Evolutionary conservation across 2,797 vertebrate species (phyloP).

Genomic region (Cichlasoma orientale): DNA sequence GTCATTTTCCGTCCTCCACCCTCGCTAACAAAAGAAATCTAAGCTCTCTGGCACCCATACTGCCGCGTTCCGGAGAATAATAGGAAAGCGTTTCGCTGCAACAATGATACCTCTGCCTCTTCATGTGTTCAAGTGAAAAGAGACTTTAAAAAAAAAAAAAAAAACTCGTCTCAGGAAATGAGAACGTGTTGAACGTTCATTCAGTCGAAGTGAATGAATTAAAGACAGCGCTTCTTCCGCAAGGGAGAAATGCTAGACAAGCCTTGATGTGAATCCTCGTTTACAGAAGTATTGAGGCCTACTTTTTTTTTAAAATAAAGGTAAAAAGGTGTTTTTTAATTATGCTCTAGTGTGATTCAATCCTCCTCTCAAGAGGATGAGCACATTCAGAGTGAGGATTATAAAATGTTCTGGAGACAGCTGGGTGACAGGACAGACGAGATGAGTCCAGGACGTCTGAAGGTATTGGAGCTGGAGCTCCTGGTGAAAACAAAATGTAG

Average conservation of each 20-base stretch:
- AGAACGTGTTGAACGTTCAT: neutral
- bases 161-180: neutral
- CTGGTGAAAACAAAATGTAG: neutral
- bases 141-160: neutral
- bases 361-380: neutral
- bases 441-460: neutral
- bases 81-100: neutral
- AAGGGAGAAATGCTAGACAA: neutral
- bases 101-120: neutral
- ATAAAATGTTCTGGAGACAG: neutral
- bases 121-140: neutral
- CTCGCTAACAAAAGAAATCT: constrained; percentile 28
- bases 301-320: neutral
- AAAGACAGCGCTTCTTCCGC: neutral
- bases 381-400: neutral
- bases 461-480: neutral
- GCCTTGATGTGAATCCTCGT: neutral
- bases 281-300: neutral
- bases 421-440: constrained; percentile 3
- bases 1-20: neutral
- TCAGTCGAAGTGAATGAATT: neutral
- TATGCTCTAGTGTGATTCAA: neutral
- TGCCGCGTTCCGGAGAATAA: neutral
- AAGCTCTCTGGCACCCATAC: neutral
- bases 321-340: neutral